These are phyloP conservation scores for Malacoctenus gilli DNA, from an alignment of 2,797 vertebrate species.

Conservation along the genomic window DNA sequence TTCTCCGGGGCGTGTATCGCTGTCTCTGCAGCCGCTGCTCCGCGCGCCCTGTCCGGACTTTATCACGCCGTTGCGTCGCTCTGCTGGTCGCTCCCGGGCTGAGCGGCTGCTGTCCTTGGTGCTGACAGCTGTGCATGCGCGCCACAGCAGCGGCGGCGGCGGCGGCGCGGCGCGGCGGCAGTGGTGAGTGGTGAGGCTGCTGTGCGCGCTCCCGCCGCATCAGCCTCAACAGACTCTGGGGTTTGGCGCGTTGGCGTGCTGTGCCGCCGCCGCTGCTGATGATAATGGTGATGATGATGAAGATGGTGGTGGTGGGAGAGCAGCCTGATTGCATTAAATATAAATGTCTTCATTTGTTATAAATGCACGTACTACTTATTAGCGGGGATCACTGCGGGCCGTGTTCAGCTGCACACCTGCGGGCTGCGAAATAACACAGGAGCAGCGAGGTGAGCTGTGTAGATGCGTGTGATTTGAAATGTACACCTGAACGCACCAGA, in stretches of 20 bases:
- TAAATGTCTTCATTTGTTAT: constrained; percentile 24
- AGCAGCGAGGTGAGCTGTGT: constrained; percentile 6
- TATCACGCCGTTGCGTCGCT: constrained; percentile 46
- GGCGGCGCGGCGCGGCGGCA: too few relatives aligned
- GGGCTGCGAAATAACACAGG: constrained; percentile 11
- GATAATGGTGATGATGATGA: constrained; percentile 24
- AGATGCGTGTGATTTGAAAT: constrained; percentile 12
- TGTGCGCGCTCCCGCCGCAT: constrained; percentile 74
- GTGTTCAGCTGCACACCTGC: constrained; percentile 17
- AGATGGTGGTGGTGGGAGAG: too few relatives aligned
- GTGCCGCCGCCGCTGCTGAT: constrained; percentile 10
- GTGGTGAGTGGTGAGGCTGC: too few relatives aligned
- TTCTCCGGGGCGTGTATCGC: constrained; percentile 22
- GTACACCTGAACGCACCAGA: constrained; percentile 1
- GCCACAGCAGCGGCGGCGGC: constrained; percentile 43
- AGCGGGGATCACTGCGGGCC: not conserved
- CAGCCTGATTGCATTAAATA: constrained; percentile 51
- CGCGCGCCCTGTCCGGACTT: constrained; percentile 41
- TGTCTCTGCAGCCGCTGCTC: constrained; percentile 31
- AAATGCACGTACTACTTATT: constrained; percentile 10
- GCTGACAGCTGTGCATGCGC: constrained; percentile 84
- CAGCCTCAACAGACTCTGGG: constrained; percentile 29
- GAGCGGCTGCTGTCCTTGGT: constrained; percentile 84
- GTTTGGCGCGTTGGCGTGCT: constrained; percentile 69
- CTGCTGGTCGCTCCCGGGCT: constrained; percentile 49